Evolutionary conservation across 2,888 invertebrate genomes (phyloP).

Genomic region (Galerucella nymphaeae): DNA sequence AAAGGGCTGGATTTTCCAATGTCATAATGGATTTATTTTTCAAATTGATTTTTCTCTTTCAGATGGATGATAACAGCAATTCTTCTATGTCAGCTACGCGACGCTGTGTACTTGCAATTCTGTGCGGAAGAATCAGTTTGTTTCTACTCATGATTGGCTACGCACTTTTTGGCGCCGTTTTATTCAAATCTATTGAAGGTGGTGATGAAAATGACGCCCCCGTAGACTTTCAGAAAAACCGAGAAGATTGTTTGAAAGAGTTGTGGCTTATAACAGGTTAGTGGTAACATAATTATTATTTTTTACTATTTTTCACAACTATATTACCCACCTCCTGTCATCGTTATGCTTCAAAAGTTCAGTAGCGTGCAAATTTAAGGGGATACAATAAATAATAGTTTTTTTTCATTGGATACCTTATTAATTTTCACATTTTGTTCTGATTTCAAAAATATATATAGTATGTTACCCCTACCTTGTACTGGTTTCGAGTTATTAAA

Average conservation of each 20-base stretch:
- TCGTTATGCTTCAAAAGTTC: no score
- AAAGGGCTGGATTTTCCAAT: no score
- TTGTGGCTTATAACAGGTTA: slow-evolving; percentile 85
- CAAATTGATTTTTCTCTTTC: slow-evolving; percentile 41
- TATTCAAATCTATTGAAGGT: slow-evolving; percentile 61
- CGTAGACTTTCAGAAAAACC: slow-evolving; percentile 59
- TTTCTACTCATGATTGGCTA: slow-evolving; percentile 61
- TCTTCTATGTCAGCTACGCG: slow-evolving; percentile 42
- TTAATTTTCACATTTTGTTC: no score
- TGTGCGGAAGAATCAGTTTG: slow-evolving; percentile 61
- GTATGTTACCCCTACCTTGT: no score
- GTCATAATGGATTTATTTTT: neutral
- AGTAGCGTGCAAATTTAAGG: no score
- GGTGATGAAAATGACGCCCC: slow-evolving; percentile 54
- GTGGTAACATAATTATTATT: slow-evolving; percentile 51
- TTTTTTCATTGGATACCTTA: no score
- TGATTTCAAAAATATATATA: no score
- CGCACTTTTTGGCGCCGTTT: slow-evolving; percentile 61
- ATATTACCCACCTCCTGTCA: no score
- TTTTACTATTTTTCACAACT: no score
- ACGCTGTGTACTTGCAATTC: slow-evolving; percentile 58
- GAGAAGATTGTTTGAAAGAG: slow-evolving; percentile 73
- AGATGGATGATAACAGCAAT: slow-evolving; percentile 57
- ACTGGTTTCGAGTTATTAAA: no score
- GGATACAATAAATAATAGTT: no score